These are phyloP conservation scores for Clarias fuscus DNA, from an alignment of 2,797 vertebrate genomes.

Conservation along the genomic window DNA sequence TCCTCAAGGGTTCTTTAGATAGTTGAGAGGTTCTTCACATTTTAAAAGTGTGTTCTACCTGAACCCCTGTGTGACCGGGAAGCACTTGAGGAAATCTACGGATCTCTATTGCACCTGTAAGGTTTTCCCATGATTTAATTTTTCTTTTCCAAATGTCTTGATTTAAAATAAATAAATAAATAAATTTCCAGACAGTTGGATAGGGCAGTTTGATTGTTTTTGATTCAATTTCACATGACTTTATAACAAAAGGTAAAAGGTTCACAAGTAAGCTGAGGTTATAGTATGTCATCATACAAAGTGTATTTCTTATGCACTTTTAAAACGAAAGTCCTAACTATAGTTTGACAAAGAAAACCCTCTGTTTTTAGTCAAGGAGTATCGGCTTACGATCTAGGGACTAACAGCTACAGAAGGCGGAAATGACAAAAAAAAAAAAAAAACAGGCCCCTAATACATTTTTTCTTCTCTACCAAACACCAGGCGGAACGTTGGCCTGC, in stretches of 20 bases:
- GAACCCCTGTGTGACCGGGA: not conserved
- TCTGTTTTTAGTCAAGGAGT: not conserved
- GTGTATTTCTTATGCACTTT: too few relatives aligned
- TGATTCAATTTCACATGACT: not conserved
- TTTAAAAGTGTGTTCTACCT: not conserved
- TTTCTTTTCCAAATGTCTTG: not conserved
- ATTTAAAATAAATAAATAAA: not conserved
- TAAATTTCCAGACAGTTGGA: not conserved
- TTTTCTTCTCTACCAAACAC: conserved; percentile 29
- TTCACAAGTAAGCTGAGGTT: not conserved
- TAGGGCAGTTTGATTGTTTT: not conserved
- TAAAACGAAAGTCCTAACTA: not conserved
- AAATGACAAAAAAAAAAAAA: not conserved
- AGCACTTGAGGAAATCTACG: not conserved
- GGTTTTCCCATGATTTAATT: not conserved
- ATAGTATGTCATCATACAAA: not conserved
- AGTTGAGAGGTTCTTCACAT: not conserved
- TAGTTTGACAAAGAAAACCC: not conserved
- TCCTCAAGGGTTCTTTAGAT: not conserved
- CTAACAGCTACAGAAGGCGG: not conserved
- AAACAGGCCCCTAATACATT: not conserved
- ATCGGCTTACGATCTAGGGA: not conserved
- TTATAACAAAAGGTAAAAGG: not conserved
- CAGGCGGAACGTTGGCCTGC: conserved; percentile 21
- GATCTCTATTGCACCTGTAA: not conserved